Percentiles rank a stretch among this genome's conserved stretches.
phyloP scores from a whole-genome alignment of 2,888 invertebrate genomes.

The Dicranocentrus wangi region DNA sequence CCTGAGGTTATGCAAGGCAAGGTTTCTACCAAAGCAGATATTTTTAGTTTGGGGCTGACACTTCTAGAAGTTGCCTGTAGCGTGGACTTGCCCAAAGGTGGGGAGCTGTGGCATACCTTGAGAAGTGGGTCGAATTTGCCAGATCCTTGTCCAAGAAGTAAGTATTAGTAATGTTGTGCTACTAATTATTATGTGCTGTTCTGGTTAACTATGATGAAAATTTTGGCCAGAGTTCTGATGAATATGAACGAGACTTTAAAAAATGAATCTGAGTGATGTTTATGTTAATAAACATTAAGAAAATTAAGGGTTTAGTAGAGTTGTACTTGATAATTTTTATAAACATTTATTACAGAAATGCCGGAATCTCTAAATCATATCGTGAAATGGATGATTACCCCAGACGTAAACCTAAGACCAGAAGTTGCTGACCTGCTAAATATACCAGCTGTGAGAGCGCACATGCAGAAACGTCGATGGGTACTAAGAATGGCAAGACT shows the following conservation, averaged over 20 bases:
- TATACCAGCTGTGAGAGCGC: constrained; percentile 74
- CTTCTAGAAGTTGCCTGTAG: constrained; percentile 83
- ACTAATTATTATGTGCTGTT: too few species aligned
- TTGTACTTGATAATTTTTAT: too few species aligned
- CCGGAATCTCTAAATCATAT: constrained; percentile 77
- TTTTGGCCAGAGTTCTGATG: constrained; percentile 52
- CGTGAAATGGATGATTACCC: constrained; percentile 79
- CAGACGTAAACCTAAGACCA: constrained; percentile 77
- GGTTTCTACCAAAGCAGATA: constrained; percentile 83
- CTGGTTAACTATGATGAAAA: constrained; percentile 58
- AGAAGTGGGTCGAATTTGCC: constrained; percentile 78
- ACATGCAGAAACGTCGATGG: constrained; percentile 64
- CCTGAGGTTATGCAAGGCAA: constrained; percentile 81
- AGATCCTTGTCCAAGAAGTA: constrained; percentile 76
- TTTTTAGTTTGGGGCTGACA: constrained; percentile 84
- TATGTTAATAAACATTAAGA: background rate
- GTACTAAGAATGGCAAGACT: constrained; percentile 59
- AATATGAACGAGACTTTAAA: constrained; percentile 20
- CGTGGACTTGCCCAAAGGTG: constrained; percentile 82
- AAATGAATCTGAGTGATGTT: constrained; percentile 22
- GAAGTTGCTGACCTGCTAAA: constrained; percentile 77
- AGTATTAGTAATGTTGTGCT: too few species aligned
- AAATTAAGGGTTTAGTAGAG: background rate
- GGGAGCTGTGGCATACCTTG: constrained; percentile 82
- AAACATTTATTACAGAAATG: too few species aligned